Evolutionary conservation across 2,888 invertebrate species (phyloP), one percentile per base, ranked within the genome.

Genomic region (Pandemis heparana): DNA sequence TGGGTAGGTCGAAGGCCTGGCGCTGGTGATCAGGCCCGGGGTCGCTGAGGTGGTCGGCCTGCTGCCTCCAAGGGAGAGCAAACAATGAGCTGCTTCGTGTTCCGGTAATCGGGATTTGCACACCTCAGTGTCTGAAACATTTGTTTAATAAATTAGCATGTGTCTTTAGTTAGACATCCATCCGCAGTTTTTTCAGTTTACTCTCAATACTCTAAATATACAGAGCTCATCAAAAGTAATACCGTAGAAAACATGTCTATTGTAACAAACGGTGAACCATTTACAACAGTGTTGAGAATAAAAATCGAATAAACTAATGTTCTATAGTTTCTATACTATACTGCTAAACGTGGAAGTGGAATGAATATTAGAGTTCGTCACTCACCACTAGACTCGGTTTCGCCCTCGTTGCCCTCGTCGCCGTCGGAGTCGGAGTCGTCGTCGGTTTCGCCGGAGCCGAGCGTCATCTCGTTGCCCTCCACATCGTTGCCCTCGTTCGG

Each of bases 31-130:
- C 4, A 95, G 87, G 6, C 96, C 95, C 0, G 96, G 95, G 1
- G 95, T 90, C 68, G 92, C 87, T 10, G 92, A 88, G 5, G 91
- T 88, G 0, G 95, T 92, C 8, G 95, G 95, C 60, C 95, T 93
- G 81, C 94, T 92, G 32, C 95, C 96, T 5, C 97, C 96, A 61
- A 98, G 91, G 48, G 97, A 97, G 56, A 98, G 89, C 74, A 98
- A 91, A 83, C 98, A 97, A 80, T 97, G 96, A 0, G 98, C 98
- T 8, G 98, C 98, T 91, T 98, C 98, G 81, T 97, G 97, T 87
- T 98, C 98, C 81, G 96, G 96, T 77, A 96, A 90, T n/a, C 96
- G 93, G 9, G 96, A 96, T 83, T 96, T 96, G 76, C 95, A 96
- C 79, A 96, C 96, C 87, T 96, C 96, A 79, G 95, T 94, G 89